Evolutionary conservation across 2,888 invertebrate species (phyloP), one percentile per base, ranked within the genome.

Genomic region (Rotaria macrura): DNA sequence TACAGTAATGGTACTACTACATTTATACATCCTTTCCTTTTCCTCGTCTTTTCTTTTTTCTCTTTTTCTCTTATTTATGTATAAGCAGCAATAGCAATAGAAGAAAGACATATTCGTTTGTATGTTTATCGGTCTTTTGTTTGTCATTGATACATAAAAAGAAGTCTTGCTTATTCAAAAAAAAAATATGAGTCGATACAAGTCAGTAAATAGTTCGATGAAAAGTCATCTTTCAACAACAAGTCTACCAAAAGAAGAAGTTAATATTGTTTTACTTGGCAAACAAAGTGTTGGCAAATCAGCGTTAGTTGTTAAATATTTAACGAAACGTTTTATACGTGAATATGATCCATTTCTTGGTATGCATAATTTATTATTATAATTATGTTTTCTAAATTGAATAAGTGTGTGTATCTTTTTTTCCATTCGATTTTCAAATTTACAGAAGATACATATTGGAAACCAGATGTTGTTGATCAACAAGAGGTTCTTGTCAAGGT

Each of bases 251-350:
- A 86, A 86, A 79, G 86, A 86, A 79, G 84, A 84, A 54, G 34
- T 88, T 72, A 89, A 89, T 85, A 88, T 89, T 25, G 89, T 88
- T 55, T 85, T 95, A 12, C 91, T 95, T 52, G 95, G 95, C 6
- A 94, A 94, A 89, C 93, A 94, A 40, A 95, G 94, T 83, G 94
- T 95, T 85, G 95, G 95, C 25, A 95, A 95, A 91, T 94, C 95
- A 88, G 95, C 95, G 49, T 92, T 95, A 92, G 94, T 95, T 38
- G 95, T 95, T 52, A 92, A 95, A 89, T 95, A 95, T 90, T 94
- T 95, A 87, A 95, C 95, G 0, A 92, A 93, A 87, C 93, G 95
- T 87, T 95, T 94, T 90, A 95, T 95, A 88, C 95, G 95, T 87
- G 95, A 95, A 92, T 95, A 95, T 89, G 95, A 95, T 90, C 94